Conservation (phyloP, 1,140 invertebrate species). For the Branchinecta lynchi region DNA sequence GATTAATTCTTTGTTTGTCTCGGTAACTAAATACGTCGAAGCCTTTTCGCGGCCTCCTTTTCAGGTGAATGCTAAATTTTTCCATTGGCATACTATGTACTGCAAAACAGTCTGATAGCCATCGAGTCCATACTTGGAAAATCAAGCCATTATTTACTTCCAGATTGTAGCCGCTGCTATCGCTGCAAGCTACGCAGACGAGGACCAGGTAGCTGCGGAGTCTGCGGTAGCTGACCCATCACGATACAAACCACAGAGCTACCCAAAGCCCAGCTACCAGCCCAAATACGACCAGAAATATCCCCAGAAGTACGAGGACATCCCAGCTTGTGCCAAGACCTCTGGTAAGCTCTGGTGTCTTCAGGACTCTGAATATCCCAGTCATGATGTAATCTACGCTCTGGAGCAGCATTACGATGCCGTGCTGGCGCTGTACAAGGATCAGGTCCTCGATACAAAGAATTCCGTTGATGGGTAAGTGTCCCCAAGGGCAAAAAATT, state of each 20-base stretch:
- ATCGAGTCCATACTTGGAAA: too few relatives aligned
- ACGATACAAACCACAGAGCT: not conserved
- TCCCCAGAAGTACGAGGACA: constrained; percentile 13
- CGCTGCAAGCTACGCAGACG: not conserved
- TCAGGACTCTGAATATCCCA: constrained; percentile 25
- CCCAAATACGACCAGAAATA: not conserved
- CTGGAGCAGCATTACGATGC: constrained; percentile 22
- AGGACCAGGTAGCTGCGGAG: not conserved
- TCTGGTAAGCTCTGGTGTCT: constrained; percentile 26
- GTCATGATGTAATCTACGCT: constrained; percentile 20
- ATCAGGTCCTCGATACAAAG: constrained; percentile 23
- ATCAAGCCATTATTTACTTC: too few relatives aligned
- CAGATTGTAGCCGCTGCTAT: too few relatives aligned
- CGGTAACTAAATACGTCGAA: too few relatives aligned
- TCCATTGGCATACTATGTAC: too few relatives aligned
- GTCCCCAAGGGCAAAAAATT: not conserved
- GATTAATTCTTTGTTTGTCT: too few relatives aligned
- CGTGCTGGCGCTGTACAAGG: constrained; percentile 24
- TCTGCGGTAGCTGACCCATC: not conserved
- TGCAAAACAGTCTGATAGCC: too few relatives aligned
- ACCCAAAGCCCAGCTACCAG: not conserved
- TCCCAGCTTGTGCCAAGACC: constrained; percentile 24
- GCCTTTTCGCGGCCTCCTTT: too few relatives aligned
- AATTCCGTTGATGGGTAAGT: constrained; percentile 23
- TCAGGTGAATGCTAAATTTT: too few relatives aligned